Evolutionary conservation across 1,140 invertebrate genomes (phyloP).

Genomic region (Sipha flava): DNA sequence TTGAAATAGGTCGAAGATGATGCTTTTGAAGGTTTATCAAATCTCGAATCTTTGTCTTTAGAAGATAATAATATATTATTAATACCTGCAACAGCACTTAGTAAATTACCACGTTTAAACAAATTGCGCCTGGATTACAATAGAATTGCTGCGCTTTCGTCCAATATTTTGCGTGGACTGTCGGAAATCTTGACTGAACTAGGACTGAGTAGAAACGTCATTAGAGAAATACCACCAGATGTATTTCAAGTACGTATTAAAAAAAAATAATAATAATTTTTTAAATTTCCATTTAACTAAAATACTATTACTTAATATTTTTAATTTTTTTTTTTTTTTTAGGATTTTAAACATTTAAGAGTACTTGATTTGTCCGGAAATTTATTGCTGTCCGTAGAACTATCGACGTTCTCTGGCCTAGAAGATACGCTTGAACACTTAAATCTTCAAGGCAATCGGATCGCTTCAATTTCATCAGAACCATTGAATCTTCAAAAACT

Average conservation of each 20-base stretch:
- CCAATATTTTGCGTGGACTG: conserved; percentile 61
- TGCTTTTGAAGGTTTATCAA: conserved; percentile 69
- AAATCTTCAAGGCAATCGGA: conserved; percentile 65
- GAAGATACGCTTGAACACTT: conserved; percentile 63
- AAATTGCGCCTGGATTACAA: conserved; percentile 75
- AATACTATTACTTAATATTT: too few relatives aligned
- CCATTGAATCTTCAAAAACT: conserved; percentile 57
- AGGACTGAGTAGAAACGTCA: conserved; percentile 70
- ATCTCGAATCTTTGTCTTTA: conserved; percentile 67
- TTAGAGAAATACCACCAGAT: conserved; percentile 69
- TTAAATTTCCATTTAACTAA: too few relatives aligned
- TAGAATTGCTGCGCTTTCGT: conserved; percentile 72
- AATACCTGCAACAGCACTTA: conserved; percentile 68
- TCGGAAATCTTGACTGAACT: conserved; percentile 55
- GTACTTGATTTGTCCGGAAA: conserved; percentile 71
- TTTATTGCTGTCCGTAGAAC: conserved; percentile 59
- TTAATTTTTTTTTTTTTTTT: conserved; percentile 35
- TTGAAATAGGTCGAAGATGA: conserved; percentile 75
- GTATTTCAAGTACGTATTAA: conserved; percentile 53
- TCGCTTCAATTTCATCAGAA: conserved; percentile 54
- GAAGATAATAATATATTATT: conserved; percentile 80
- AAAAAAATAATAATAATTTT: too few relatives aligned
- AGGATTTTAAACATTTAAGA: conserved; percentile 62
- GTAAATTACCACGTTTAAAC: conserved; percentile 60
- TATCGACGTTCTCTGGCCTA: conserved; percentile 64